phyloP scores from a whole-genome alignment of 2,797 vertebrate genomes.

The Phrynocephalus forsythii region DNA sequence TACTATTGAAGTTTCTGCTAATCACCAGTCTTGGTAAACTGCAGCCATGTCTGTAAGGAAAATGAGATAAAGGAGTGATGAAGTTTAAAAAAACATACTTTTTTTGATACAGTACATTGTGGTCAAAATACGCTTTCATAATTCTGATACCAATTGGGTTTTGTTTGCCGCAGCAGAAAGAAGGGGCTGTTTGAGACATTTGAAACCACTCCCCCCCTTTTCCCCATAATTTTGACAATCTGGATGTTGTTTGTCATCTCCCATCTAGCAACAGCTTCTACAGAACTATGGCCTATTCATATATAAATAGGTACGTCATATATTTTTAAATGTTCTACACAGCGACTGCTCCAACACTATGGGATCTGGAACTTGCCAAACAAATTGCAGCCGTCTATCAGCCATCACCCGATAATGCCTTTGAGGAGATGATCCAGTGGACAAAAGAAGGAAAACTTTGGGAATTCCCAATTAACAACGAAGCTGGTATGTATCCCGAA shows the following conservation, averaged over 20 bases:
- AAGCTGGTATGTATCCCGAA: conserved; percentile 80
- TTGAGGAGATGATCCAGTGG: conserved; percentile 97
- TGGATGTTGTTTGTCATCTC: conserved; percentile 29
- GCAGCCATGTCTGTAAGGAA: accelerated
- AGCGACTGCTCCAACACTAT: conserved; percentile 84
- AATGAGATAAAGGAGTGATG: conserved; percentile 12
- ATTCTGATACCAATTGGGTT: conserved; percentile 34
- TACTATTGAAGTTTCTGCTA: neutral
- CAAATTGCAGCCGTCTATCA: conserved; percentile 76
- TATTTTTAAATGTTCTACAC: neutral
- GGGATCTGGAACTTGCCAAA: conserved; percentile 90
- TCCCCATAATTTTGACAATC: conserved; percentile 1
- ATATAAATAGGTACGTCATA: neutral
- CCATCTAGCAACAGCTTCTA: conserved; percentile 21
- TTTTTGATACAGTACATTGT: neutral
- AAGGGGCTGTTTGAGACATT: conserved; percentile 2
- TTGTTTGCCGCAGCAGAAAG: neutral
- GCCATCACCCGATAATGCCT: conserved; percentile 83
- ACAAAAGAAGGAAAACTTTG: conserved; percentile 93
- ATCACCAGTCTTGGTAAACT: conserved; percentile 18
- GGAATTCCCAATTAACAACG: conserved; percentile 94
- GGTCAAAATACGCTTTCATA: conserved; percentile 16
- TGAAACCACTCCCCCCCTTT: neutral
- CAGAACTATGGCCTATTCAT: conserved; percentile 8
- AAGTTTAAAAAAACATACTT: neutral